These are phyloP conservation scores for Heteromormyrus szaboi DNA, from an alignment of 2,797 vertebrate genomes.

Conservation along the genomic window DNA sequence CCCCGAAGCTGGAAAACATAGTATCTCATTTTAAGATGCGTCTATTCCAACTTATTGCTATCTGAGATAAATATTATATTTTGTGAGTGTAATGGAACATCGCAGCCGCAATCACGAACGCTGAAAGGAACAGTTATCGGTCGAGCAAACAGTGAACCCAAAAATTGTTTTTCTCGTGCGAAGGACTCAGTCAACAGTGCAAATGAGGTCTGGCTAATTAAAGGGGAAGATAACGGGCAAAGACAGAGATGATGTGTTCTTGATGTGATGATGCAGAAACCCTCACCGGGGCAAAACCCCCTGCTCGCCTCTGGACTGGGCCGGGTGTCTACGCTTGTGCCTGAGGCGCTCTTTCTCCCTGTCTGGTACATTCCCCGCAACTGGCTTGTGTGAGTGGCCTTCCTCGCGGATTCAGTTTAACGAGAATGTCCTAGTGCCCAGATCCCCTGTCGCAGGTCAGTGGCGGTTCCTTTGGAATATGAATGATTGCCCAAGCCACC, in stretches of 20 bases:
- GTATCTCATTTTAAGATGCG: not conserved
- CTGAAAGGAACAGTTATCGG: not conserved
- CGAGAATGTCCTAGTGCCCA: not conserved
- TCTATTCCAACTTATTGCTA: not conserved
- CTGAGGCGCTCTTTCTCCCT: not conserved
- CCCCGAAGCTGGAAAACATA: not conserved
- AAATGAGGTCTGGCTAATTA: not conserved
- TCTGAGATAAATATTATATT: constrained; percentile 7
- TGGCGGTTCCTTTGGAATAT: not conserved
- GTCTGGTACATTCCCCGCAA: not conserved
- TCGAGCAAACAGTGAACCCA: not conserved
- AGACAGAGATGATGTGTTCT: not conserved
- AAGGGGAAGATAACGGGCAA: not conserved
- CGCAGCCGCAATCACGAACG: not conserved
- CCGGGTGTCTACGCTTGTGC: not conserved
- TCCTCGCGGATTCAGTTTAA: not conserved
- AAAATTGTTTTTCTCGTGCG: not conserved
- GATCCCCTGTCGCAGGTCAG: not conserved
- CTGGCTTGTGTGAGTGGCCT: not conserved
- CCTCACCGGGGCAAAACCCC: not conserved
- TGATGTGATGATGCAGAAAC: not conserved
- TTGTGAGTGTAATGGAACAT: not conserved
- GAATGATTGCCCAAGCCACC: not conserved
- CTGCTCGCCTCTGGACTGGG: not conserved
- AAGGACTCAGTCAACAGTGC: not conserved